Evolutionary conservation across 1,140 invertebrate genomes (phyloP).

Genomic region (Aplysia californica): DNA sequence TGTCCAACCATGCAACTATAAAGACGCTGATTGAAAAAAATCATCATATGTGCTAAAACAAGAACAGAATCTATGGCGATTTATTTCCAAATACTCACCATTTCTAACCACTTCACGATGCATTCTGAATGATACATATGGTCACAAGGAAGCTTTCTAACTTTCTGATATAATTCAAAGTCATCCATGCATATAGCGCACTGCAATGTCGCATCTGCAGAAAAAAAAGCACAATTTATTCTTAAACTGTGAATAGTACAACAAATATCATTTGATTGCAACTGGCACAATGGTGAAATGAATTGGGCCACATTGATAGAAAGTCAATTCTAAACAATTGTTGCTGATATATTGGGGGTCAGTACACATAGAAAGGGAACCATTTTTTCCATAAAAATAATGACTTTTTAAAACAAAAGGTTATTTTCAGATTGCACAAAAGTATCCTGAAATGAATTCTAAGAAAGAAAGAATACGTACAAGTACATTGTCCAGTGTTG

Average conservation of each 20-base stretch:
- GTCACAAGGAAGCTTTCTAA: conserved; percentile 87
- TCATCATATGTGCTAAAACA: too few species aligned
- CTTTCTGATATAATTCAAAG: conserved; percentile 84
- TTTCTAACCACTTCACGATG: conserved; percentile 94
- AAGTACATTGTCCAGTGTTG: too few species aligned
- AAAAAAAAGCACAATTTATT: conserved; percentile 21
- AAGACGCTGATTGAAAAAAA: too few species aligned
- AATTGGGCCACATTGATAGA: neutral
- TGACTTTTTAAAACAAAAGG: neutral
- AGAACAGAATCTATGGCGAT: too few species aligned
- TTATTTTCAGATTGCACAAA: neutral
- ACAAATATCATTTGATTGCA: neutral
- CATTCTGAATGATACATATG: conserved; percentile 94
- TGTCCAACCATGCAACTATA: too few species aligned
- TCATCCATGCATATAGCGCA: conserved; percentile 99
- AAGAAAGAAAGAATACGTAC: too few species aligned
- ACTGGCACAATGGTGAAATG: neutral
- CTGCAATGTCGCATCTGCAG: conserved; percentile 81
- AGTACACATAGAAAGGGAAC: neutral
- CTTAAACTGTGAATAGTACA: neutral
- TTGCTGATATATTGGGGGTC: neutral
- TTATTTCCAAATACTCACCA: conserved; percentile 75
- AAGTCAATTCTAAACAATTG: neutral
- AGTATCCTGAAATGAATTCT: neutral
- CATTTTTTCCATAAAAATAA: neutral